Conservation (phyloP, 1,140 invertebrate genomes). For the Bombus difficillimus region DNA sequence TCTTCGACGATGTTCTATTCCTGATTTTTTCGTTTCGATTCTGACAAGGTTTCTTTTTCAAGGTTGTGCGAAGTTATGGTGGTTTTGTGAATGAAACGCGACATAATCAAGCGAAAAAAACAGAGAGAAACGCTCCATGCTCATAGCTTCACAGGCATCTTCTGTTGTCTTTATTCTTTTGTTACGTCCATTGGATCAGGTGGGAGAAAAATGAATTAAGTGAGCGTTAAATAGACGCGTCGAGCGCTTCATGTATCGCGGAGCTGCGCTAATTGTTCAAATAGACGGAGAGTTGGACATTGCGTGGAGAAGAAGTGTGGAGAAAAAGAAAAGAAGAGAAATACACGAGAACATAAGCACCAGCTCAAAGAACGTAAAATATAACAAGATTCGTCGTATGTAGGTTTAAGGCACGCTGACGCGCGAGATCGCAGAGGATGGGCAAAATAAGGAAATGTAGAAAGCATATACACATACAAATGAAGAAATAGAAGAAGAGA, state of each 20-base stretch:
- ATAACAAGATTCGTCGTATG: conserved; percentile 47
- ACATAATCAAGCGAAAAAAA: not conserved
- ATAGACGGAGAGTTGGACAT: conserved; percentile 20
- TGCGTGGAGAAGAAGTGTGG: not conserved
- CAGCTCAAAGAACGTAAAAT: conserved; percentile 70
- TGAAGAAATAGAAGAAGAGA: conserved; percentile 8
- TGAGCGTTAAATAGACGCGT: not conserved
- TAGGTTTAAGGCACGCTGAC: conserved; percentile 54
- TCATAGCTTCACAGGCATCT: not conserved
- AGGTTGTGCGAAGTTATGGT: not conserved
- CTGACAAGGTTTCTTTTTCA: not conserved
- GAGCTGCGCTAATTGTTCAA: conserved; percentile 8
- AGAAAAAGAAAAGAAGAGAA: not conserved
- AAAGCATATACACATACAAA: not conserved
- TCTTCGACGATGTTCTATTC: conserved; percentile 15
- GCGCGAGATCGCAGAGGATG: conserved; percentile 30
- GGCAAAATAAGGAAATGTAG: not conserved
- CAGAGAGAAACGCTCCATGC: not conserved
- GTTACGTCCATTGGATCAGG: not conserved
- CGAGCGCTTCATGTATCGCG: not conserved
- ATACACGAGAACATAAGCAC: conserved; percentile 72
- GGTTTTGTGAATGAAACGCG: not conserved
- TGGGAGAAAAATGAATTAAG: not conserved
- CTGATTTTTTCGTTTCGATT: conserved; percentile 21
- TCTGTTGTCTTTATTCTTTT: not conserved